Percentiles rank a stretch among this genome's conserved stretches.
Conservation (phyloP, 2,797 vertebrate genomes). For the Prionace glauca region DNA sequence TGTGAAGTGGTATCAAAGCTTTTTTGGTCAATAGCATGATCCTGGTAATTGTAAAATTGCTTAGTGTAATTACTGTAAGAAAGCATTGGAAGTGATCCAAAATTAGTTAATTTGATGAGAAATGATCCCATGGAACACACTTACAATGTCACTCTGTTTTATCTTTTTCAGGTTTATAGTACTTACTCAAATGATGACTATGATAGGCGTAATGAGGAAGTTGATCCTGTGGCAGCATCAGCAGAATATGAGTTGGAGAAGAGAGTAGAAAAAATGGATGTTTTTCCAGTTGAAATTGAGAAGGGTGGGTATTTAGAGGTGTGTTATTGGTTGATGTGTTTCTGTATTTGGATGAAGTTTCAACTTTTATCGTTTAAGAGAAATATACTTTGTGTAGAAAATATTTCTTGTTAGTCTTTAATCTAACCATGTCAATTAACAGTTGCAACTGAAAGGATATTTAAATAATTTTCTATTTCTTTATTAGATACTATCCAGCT, state of each 20-base stretch:
- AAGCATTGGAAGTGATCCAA: conserved; percentile 43
- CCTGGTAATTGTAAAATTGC: background rate
- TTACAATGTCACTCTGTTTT: conserved; percentile 27
- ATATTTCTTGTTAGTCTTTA: background rate
- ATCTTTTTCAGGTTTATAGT: conserved; percentile 67
- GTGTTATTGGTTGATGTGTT: background rate
- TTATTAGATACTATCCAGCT: background rate
- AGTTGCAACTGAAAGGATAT: background rate
- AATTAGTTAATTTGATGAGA: conserved; percentile 9
- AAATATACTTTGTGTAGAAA: background rate
- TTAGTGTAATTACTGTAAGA: conserved; percentile 44
- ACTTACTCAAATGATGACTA: conserved; percentile 90
- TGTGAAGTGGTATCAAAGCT: background rate
- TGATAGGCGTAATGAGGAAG: conserved; percentile 84
- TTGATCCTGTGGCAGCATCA: conserved; percentile 84
- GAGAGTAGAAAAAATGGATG: conserved; percentile 90
- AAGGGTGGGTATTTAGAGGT: conserved; percentile 61
- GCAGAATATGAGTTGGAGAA: conserved; percentile 89
- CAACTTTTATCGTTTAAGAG: background rate
- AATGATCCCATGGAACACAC: background rate
- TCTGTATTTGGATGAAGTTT: background rate
- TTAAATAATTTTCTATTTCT: background rate
- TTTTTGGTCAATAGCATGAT: background rate
- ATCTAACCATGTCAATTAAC: background rate
- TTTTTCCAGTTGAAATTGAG: conserved; percentile 86